A percentile compares a stretch with the other conserved stretches of the same genome.
These are phyloP conservation scores for Buceros bicornis DNA, from an alignment of 2,797 vertebrate species.

Conservation along the genomic window DNA sequence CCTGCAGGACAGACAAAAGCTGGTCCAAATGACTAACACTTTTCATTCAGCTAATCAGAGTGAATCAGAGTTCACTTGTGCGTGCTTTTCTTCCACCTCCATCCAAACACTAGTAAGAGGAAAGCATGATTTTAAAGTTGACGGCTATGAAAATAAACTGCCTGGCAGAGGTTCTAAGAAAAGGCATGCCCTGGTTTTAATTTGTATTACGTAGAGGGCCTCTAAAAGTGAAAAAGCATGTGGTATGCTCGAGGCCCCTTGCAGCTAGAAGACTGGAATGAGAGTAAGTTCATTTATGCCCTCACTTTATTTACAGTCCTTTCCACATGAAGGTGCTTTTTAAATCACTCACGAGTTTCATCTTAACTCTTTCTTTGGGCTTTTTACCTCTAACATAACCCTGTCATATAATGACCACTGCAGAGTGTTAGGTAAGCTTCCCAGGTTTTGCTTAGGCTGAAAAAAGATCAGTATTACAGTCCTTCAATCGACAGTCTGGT, in stretches of 20 bases:
- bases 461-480: neutral
- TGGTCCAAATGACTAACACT: neutral
- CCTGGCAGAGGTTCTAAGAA: constrained; percentile 45
- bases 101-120: neutral
- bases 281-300: constrained; percentile 1
- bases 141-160: constrained; percentile 54
- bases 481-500: neutral
- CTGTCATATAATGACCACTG: neutral
- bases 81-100: constrained; percentile 15
- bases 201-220: constrained; percentile 8
- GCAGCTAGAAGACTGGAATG: neutral
- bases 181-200: constrained; percentile 58
- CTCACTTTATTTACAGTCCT: constrained; percentile 7
- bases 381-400: constrained; percentile 1
- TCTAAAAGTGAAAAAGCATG: constrained; percentile 62
- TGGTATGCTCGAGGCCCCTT: constrained; percentile 19
- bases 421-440: neutral
- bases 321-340: constrained; percentile 4
- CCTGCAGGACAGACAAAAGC: constrained; percentile 25
- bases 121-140: constrained; percentile 22
- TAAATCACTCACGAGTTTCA: neutral
- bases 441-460: neutral
- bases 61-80: neutral
- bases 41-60: constrained; percentile 3
- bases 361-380: neutral